Percentiles rank a stretch among this genome's conserved stretches.
phyloP scores from a whole-genome alignment of 2,797 vertebrate species.

The Oceanodroma leucorhoa region DNA sequence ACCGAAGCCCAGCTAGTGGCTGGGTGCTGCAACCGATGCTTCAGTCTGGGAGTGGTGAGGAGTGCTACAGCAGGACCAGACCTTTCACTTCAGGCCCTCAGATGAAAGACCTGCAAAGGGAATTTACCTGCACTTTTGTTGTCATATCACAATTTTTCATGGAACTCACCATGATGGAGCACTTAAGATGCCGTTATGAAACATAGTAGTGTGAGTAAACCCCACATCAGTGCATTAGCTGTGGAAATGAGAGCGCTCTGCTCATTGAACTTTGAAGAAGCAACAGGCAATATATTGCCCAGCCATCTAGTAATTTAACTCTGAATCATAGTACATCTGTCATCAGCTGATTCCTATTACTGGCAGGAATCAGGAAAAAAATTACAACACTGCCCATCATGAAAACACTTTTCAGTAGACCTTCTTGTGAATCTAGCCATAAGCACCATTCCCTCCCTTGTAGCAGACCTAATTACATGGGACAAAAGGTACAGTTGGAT shows the following conservation, averaged over 20 bases:
- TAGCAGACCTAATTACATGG: not conserved
- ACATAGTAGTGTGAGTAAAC: not conserved
- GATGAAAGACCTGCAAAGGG: not conserved
- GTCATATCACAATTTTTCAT: not conserved
- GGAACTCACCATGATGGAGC: not conserved
- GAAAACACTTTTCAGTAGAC: not conserved
- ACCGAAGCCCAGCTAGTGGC: not conserved
- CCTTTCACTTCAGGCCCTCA: not conserved
- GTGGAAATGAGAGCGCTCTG: not conserved
- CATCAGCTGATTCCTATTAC: not conserved
- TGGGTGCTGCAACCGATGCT: rapidly evolving
- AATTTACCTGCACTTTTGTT: not conserved
- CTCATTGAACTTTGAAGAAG: not conserved
- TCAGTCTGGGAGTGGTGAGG: not conserved
- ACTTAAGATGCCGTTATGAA: not conserved
- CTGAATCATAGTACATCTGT: not conserved
- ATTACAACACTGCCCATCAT: not conserved
- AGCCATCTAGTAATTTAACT: not conserved
- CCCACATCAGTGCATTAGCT: not conserved
- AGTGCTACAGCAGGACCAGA: not conserved
- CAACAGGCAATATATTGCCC: not conserved
- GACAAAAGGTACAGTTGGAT: constrained; percentile 8
- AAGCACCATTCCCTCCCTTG: not conserved
- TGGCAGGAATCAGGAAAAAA: not conserved
- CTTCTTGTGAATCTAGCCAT: not conserved